Conservation (phyloP, 2,113 vertebrate genomes). For the Opisthocomus hoazin region DNA sequence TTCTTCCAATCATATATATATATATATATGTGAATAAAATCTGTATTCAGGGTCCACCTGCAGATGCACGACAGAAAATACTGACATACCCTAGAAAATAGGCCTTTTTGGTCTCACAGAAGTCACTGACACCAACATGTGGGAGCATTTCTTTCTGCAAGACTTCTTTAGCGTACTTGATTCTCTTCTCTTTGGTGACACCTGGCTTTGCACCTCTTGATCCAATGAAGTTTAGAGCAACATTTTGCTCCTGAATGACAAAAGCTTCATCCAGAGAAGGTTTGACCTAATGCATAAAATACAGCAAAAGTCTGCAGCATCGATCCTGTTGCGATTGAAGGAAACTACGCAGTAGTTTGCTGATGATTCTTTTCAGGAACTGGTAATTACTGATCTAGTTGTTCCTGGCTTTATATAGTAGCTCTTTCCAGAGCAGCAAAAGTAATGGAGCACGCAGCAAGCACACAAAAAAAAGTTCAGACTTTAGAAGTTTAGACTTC, state of each 20-base stretch:
- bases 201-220: conserved; percentile 98
- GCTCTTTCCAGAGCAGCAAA: neutral
- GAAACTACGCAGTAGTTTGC: neutral
- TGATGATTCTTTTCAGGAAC: neutral
- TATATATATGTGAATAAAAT: neutral
- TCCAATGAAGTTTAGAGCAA: conserved; percentile 96
- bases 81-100: conserved; percentile 91
- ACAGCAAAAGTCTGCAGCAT: neutral
- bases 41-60: neutral
- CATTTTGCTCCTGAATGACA: conserved; percentile 98
- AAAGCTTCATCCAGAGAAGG: conserved; percentile 98
- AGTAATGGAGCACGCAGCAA: neutral
- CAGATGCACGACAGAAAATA: neutral
- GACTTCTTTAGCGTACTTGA: conserved; percentile 98
- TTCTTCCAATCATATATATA: neutral
- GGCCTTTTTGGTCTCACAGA: conserved; percentile 98
- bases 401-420: neutral
- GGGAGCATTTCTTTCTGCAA: conserved; percentile 98
- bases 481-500: neutral
- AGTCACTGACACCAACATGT: conserved; percentile 96
- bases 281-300: conserved; percentile 79
- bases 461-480: neutral
- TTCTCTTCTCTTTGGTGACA: conserved; percentile 96
- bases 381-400: neutral
- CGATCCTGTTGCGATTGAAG: neutral